phyloP scores from a whole-genome alignment of 2,888 invertebrate species.

The Coronaproctus castanopsis region DNA sequence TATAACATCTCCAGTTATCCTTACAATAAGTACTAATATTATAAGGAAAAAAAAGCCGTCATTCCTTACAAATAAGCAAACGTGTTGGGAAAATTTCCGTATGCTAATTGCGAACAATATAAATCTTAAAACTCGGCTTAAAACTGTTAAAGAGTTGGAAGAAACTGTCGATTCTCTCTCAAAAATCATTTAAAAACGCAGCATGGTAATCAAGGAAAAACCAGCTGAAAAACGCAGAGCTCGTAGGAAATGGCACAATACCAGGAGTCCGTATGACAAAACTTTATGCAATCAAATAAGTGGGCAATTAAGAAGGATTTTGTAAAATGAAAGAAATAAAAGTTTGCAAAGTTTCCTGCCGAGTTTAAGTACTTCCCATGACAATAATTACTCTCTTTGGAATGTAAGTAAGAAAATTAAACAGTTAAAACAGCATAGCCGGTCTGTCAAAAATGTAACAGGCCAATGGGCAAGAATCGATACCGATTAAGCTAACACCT shows the following conservation, averaged over 20 bases:
- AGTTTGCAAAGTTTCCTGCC: not conserved
- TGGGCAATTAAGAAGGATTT: not conserved
- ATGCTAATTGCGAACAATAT: not conserved
- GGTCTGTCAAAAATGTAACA: not conserved
- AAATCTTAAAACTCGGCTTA: not conserved
- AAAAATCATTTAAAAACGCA: not conserved
- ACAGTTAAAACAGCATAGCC: not conserved
- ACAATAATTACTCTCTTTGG: not conserved
- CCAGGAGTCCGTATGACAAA: not conserved
- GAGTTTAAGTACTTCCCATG: not conserved
- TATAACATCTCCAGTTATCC: not conserved
- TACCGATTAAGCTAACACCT: too few relatives aligned
- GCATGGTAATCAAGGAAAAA: not conserved
- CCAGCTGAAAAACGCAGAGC: not conserved
- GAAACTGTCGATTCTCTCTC: not conserved
- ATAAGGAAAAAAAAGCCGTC: not conserved
- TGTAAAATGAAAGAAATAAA: not conserved
- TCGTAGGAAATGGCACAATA: not conserved
- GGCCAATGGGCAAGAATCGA: too few relatives aligned
- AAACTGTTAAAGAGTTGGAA: not conserved
- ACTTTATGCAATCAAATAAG: not conserved
- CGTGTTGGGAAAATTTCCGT: not conserved
- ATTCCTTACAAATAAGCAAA: not conserved
- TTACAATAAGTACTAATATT: not conserved
- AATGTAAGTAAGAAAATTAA: not conserved